A percentile compares a stretch with the other conserved stretches of the same genome.
These are phyloP conservation scores for Hycleus cichorii DNA, from an alignment of 1,140 invertebrate genomes.

Conservation along the genomic window DNA sequence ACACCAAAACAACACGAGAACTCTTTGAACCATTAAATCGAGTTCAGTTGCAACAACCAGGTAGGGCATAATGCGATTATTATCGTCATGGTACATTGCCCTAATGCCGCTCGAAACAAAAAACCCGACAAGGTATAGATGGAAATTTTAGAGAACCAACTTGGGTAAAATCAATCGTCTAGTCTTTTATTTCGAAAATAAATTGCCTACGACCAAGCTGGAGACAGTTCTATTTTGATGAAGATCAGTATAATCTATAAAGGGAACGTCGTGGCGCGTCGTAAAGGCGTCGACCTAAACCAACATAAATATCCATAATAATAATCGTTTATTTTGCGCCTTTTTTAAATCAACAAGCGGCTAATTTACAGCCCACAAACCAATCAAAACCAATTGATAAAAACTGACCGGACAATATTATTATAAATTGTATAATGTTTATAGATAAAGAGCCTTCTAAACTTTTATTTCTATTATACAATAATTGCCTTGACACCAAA, in stretches of 20 bases:
- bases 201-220: background rate
- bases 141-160: background rate
- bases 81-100: too few relatives aligned
- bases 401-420: background rate
- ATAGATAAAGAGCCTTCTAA: conserved; percentile 4
- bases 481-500: conserved; percentile 19
- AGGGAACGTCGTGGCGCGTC: background rate
- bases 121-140: background rate
- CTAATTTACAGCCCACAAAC: conserved; percentile 16
- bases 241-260: background rate
- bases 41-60: background rate
- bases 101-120: background rate
- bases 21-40: background rate
- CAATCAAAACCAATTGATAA: conserved; percentile 16
- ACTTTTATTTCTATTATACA: conserved; percentile 1
- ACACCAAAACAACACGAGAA: background rate
- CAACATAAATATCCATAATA: background rate
- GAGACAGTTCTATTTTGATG: background rate
- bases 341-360: conserved; percentile 12
- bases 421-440: background rate
- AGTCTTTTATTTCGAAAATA: background rate
- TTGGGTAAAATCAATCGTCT: background rate
- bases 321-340: background rate
- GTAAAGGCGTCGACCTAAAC: conserved; percentile 6
- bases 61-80: too few relatives aligned